Percentiles rank a stretch among this genome's conserved stretches.
These are phyloP conservation scores for Lobophora halterata DNA, from an alignment of 2,888 invertebrate genomes.

Conservation along the genomic window DNA sequence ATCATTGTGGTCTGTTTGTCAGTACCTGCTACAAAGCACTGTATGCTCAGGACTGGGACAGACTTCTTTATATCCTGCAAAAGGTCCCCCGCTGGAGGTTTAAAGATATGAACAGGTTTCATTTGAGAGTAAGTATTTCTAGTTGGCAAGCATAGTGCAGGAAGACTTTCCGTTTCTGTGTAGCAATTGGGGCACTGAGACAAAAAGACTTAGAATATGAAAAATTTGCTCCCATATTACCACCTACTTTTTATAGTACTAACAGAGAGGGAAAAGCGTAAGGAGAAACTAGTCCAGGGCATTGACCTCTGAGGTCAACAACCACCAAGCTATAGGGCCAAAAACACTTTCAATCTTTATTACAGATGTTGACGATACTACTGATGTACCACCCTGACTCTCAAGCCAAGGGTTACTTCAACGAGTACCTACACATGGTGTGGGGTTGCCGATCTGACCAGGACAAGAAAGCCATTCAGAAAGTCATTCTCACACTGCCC, in stretches of 20 bases:
- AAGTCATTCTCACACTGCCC: constrained; percentile 52
- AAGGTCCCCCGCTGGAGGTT: constrained; percentile 59
- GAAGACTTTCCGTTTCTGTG: too few species aligned
- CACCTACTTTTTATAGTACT: too few species aligned
- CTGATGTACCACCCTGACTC: constrained; percentile 67
- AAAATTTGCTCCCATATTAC: too few species aligned
- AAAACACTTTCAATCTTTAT: too few species aligned
- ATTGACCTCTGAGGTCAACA: too few species aligned
- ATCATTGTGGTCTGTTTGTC: constrained; percentile 6
- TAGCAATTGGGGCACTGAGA: too few species aligned
- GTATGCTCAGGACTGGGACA: constrained; percentile 66
- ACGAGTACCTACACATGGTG: constrained; percentile 65
- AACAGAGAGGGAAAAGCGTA: too few species aligned
- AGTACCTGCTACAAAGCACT: constrained; percentile 45
- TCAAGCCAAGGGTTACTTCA: constrained; percentile 48
- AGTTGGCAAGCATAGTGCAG: too few species aligned
- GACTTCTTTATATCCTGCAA: constrained; percentile 55
- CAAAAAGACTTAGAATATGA: too few species aligned
- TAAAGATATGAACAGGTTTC: constrained; percentile 34
- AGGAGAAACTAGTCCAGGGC: too few species aligned
- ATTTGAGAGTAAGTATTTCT: constrained; percentile 51
- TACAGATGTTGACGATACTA: constrained; percentile 61
- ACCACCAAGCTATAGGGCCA: too few species aligned
- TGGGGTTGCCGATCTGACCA: constrained; percentile 55
- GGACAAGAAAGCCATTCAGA: constrained; percentile 63